A percentile compares a stretch with the other conserved stretches of the same genome.
Conservation (phyloP, 2,888 invertebrate genomes). For the Amphipyra tragopoginis region DNA sequence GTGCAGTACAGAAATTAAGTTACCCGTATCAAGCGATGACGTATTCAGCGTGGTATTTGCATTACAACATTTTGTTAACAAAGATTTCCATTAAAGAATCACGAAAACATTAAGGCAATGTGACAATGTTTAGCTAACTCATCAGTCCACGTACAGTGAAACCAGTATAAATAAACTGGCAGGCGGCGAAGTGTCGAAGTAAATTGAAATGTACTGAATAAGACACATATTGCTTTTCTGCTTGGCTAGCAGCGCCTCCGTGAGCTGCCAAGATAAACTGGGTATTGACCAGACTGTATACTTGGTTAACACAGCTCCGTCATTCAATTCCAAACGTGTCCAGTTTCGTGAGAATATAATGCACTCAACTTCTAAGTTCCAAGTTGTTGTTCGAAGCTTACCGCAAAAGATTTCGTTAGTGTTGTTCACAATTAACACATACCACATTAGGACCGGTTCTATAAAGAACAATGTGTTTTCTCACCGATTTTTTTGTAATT, state of each 20-base stretch:
- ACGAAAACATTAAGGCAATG: conserved; percentile 52
- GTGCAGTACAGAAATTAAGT: conserved; percentile 10
- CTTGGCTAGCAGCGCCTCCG: conserved; percentile 15
- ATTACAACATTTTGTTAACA: conserved; percentile 52
- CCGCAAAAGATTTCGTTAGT: conserved; percentile 58
- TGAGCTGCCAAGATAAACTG: conserved; percentile 27
- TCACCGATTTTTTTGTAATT: conserved; percentile 44
- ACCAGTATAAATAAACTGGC: conserved; percentile 21
- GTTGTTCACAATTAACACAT: conserved; percentile 61
- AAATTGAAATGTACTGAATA: conserved; percentile 4
- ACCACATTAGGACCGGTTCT: conserved; percentile 57
- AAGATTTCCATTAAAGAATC: conserved; percentile 55
- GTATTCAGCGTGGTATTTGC: conserved; percentile 30
- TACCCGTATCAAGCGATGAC: conserved; percentile 35
- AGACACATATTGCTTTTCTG: conserved; percentile 1
- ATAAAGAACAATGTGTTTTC: conserved; percentile 49
- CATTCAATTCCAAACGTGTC: conserved; percentile 48
- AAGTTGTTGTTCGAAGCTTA: conserved; percentile 55
- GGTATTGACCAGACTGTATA: conserved; percentile 33
- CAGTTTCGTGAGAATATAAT: conserved; percentile 68
- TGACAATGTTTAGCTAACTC: conserved; percentile 59
- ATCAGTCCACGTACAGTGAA: conserved; percentile 46
- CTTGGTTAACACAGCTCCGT: conserved; percentile 49
- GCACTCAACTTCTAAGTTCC: conserved; percentile 49
- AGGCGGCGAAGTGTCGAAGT: conserved; percentile 5